Conservation (phyloP, 23 tunicate genomes). For the Corella eumyota region DNA sequence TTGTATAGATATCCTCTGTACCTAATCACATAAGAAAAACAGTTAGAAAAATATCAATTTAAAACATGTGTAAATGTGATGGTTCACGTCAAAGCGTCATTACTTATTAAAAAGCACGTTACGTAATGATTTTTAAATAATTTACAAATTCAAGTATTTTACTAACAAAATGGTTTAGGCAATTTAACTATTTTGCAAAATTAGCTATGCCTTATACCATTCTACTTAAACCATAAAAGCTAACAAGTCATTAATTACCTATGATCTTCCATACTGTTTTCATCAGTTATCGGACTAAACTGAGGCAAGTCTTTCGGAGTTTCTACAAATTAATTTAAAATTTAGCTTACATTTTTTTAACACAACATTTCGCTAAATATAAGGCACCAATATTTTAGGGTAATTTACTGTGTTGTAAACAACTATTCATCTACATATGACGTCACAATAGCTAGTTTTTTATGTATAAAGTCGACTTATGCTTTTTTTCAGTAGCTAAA, state of each 20-base stretch:
- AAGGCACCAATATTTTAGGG: too few relatives aligned
- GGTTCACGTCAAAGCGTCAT: neutral
- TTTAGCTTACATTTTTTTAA: neutral
- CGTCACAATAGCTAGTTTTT: too few relatives aligned
- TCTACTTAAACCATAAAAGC: neutral
- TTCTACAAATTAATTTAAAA: conserved; percentile 29
- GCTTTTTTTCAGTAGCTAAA: too few relatives aligned
- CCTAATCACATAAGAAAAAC: conserved; percentile 6
- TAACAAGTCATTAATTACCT: conserved; percentile 24
- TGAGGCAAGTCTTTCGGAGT: conserved; percentile 59
- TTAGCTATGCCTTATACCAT: too few relatives aligned
- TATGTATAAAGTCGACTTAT: too few relatives aligned
- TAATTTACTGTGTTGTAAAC: too few relatives aligned
- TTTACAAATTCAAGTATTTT: neutral
- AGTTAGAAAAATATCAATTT: neutral
- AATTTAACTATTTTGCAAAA: neutral
- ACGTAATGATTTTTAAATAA: neutral
- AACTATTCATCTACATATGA: too few relatives aligned
- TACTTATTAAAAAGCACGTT: neutral
- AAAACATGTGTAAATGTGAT: neutral
- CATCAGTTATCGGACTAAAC: conserved; percentile 28
- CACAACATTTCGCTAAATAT: neutral
- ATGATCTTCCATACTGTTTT: conserved; percentile 25
- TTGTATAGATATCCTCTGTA: conserved; percentile 54
- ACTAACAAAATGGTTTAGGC: neutral